These are phyloP conservation scores for Nesospiza acunhae DNA, from an alignment of 2,113 vertebrate genomes.

Conservation along the genomic window DNA sequence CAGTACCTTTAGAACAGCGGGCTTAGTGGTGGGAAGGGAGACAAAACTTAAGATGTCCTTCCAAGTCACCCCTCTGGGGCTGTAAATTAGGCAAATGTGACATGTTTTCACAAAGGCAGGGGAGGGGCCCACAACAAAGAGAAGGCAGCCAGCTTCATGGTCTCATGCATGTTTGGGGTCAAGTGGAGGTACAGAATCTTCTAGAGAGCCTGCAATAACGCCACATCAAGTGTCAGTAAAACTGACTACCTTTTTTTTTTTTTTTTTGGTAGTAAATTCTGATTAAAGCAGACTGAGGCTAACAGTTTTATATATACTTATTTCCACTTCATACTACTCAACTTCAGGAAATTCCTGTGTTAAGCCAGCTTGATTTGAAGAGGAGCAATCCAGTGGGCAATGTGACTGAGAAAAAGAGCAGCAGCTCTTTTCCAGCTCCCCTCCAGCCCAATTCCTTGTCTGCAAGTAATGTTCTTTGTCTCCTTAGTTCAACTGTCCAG, in stretches of 20 bases:
- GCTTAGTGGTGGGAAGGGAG: neutral
- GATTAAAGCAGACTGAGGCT: neutral
- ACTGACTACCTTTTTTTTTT: neutral
- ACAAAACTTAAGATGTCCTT: neutral
- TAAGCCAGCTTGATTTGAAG: neutral
- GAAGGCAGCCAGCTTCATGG: neutral
- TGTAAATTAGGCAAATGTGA: neutral
- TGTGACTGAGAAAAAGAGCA: neutral
- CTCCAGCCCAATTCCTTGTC: neutral
- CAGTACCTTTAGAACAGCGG: neutral
- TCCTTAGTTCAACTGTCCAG: neutral
- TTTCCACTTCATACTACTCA: neutral
- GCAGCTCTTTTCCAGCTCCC: neutral
- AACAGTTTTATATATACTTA: neutral
- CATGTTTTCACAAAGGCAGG: neutral
- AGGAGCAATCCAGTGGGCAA: neutral
- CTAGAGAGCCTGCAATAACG: neutral
- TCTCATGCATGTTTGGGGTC: neutral
- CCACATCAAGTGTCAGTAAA: neutral
- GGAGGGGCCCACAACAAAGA: neutral
- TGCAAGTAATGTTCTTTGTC: neutral
- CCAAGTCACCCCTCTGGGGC: neutral
- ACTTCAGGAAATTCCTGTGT: neutral
- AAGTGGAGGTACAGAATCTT: neutral
- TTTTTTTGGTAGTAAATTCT: neutral